phyloP scores from a whole-genome alignment of 2,888 invertebrate genomes.

The Chrysina gloriosa region DNA sequence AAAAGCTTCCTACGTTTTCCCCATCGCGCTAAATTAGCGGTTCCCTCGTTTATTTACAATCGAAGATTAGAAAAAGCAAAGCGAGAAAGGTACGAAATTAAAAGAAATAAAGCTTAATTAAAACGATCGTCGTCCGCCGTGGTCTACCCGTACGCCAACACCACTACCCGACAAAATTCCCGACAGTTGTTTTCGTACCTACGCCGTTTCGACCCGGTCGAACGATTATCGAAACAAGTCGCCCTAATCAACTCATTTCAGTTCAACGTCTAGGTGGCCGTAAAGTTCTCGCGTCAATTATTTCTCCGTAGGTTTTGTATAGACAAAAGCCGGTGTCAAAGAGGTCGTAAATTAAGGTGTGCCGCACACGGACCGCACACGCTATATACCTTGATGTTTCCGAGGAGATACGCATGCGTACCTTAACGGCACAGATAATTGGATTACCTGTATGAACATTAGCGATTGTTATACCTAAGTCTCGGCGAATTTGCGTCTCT shows the following conservation, averaged over 20 bases:
- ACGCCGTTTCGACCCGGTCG: background rate
- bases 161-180: conserved; percentile 26
- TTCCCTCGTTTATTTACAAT: conserved; percentile 14
- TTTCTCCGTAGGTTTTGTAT: conserved; percentile 52
- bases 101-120: conserved; percentile 23
- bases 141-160: background rate
- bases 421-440: conserved; percentile 51
- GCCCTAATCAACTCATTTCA: conserved; percentile 51
- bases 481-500: background rate
- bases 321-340: conserved; percentile 58
- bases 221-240: conserved; percentile 47
- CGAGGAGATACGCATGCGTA: conserved; percentile 57
- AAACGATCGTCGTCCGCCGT: conserved; percentile 1
- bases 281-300: conserved; percentile 59
- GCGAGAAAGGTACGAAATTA: conserved; percentile 14
- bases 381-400: conserved; percentile 55
- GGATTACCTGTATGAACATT: conserved; percentile 54
- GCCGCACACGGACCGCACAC: conserved; percentile 60
- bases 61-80: conserved; percentile 13
- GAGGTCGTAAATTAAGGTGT: conserved; percentile 60
- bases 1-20: conserved; percentile 1
- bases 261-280: conserved; percentile 54
- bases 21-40: conserved; percentile 19
- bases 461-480: conserved; percentile 50
- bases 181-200: conserved; percentile 39